Base-by-base conservation (phyloP, 2,113 vertebrate species). In the Rhinichthys klamathensis region DNA sequence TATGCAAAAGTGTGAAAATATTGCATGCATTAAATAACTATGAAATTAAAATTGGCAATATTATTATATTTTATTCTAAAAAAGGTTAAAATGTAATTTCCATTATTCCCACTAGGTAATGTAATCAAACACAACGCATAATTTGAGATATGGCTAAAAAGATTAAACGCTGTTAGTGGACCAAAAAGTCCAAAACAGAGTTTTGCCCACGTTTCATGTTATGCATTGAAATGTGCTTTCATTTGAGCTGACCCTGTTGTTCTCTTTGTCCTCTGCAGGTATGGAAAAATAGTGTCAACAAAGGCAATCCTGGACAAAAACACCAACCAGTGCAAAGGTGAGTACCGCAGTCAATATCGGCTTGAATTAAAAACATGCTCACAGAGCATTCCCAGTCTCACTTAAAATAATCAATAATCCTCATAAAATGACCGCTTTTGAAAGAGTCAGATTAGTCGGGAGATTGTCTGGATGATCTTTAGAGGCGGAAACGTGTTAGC, bases 281-380 rank as follows among this genome's bases (percentile, higher is more conserved):
- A 98, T 92, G 98, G 98, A 86, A 99, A 99, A 96, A 99, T 99
- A 92, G 97, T 98, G 89, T 99, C 98, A 89, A 99, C 98, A 87
- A 99, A 99, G 96, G 98, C 98, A 94, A 99, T 99, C 93, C 95
- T 99, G 90, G 98, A 99, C 96, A 99, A 99, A 95, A 99, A 99
- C 94, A 99, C 98, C 67, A 99, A 99, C 95, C 98, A 99, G 85
- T 99, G 98, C 93, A 99, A 99, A 98, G 98, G 98, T 99, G 96
- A 93, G 94, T 88, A 35, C 16, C 41, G 16, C 38, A 67, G 16
- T 81, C 25, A 56, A 70, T 72, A 72, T 35, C 10, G 7, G 9
- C 12, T 25, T 16, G 32, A 32, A 70, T 69, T 88, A 73, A 30
- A 73, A 35, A 79, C 75, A 27, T 44, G 7, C 25, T 61, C 46